Base-by-base conservation (phyloP, 2,797 vertebrate species). In the Darevskia mixta region DNA sequence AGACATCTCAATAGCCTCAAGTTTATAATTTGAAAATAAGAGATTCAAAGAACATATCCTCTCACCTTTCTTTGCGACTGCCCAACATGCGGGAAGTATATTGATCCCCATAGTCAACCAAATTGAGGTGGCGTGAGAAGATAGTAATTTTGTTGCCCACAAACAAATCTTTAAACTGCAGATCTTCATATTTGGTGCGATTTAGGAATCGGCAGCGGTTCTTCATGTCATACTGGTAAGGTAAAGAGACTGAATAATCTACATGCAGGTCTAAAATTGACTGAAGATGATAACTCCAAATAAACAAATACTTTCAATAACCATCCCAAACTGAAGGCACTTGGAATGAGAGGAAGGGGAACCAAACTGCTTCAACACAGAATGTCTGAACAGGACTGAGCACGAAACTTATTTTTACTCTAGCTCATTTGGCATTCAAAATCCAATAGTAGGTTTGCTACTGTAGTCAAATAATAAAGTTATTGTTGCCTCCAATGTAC, bases 51-150 rank as follows among this genome's bases (percentile, higher is more conserved):
- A 25, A 0, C 0, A 0, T 2, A 67, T 38, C 73, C 41, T 66
- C 96, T 94, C 94, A 99, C 99, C 98, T 98, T 96, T 99, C 98
- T 83, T 98, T 98, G 94, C 97, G 98, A 95, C 98, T 98, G 88
- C 98, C 98, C 55, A 99, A 94, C 90, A 98, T 98, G 91, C 97
- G 98, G 64, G 98, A 97, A 0, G 99, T 99, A 83, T 98, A 99
- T 1, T 98, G 98, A 91, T 99, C 98, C 25, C 98, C 99, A 9
- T 99, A 99, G 88, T 98, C 98, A 38, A 98, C 95, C 13, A 99
- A 94, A 87, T 97, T 95, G n/a, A 99, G 97, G 45, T 98, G 98
- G 15, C 99, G 97, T 27, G 98, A 98, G 93, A 98, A 99, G 8
- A 99, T 87, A 4, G 97, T 98, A 64, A 99, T 97, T 87, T 97